Evolutionary conservation across 2,888 invertebrate genomes (phyloP), one percentile per base, ranked within the genome.

Genomic region (Drosophila affinis): DNA sequence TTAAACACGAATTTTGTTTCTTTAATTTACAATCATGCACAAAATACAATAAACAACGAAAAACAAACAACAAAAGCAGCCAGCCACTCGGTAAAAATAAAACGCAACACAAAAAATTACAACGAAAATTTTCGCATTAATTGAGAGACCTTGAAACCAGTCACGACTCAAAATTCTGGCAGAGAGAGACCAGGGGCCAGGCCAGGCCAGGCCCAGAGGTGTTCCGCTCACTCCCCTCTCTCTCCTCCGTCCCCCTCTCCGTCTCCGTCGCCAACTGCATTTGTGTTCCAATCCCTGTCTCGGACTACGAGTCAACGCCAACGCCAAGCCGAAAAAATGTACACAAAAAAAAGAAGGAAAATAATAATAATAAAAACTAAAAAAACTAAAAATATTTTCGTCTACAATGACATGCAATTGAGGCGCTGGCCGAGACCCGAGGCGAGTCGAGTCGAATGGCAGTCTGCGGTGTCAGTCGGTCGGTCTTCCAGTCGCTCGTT

Each of bases 381-480:
- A 63, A 72, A 14, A 60, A 73, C 44, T 55, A 71, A 24, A 63
- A 61, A 69, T 69, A 69, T 75, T 75, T 87, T 87, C 55, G 85
- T 83, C 77, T 80, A 81, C 81, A 85, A 75, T 85, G 88, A 88
- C 81, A 87, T 86, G 85, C 88, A 86, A 87, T 81, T 88, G 88
- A 88, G 87, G 81, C 83, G 75, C 81, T 65, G 75, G 70, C n/a
- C 39, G 39, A 39, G 79, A 63, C 58, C 63, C 51, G 75, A 72
- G 69, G 63, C 72, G 82, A 75, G 68, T 76, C 85, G 82, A 77
- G 79, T 74, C 76, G 74, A 73, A 67, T 81, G 55, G 48, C 77
- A 68, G 68, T 46, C 70, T 52, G 64, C 27, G 29, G 18, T 59
- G 54, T 54, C 53, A 45, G 21, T 52, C 55, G n/a, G n/a, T 56